These are phyloP conservation scores for Merluccius polli DNA, from an alignment of 2,797 vertebrate species.

Conservation along the genomic window DNA sequence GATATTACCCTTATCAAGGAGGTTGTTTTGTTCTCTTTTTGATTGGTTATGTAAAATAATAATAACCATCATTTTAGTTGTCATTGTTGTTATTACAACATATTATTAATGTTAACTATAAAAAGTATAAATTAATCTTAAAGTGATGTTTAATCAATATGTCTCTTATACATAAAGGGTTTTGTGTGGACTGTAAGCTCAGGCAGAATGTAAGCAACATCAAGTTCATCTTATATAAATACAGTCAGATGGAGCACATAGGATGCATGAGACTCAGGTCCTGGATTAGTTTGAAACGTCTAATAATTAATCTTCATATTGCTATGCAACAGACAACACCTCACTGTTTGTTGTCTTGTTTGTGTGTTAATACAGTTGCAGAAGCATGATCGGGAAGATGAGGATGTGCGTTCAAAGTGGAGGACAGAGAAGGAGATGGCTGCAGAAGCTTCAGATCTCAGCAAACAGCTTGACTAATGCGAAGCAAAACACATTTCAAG, in stretches of 20 bases:
- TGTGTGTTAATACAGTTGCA: conserved; percentile 70
- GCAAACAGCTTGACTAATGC: conserved; percentile 66
- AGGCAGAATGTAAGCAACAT: background rate
- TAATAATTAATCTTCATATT: background rate
- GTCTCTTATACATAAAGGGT: too few species aligned
- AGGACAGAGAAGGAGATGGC: conserved; percentile 84
- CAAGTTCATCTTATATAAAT: background rate
- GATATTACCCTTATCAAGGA: background rate
- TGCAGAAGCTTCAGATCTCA: conserved; percentile 73
- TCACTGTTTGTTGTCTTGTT: background rate
- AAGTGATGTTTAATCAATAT: too few species aligned
- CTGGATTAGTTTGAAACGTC: background rate
- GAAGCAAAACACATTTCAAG: background rate
- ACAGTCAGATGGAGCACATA: background rate
- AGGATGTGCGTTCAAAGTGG: conserved; percentile 71
- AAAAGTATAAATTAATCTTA: too few species aligned
- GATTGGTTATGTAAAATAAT: background rate
- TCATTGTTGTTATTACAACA: background rate
- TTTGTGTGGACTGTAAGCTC: background rate
- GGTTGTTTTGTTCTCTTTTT: background rate
- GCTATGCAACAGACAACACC: background rate
- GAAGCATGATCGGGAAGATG: conserved; percentile 70
- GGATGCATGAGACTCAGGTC: background rate
- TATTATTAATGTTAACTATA: too few species aligned
- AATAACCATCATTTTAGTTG: background rate